Percentiles rank a stretch among this genome's conserved stretches.
Conservation (phyloP, 2,113 vertebrate genomes). For the Pithys albifrons region DNA sequence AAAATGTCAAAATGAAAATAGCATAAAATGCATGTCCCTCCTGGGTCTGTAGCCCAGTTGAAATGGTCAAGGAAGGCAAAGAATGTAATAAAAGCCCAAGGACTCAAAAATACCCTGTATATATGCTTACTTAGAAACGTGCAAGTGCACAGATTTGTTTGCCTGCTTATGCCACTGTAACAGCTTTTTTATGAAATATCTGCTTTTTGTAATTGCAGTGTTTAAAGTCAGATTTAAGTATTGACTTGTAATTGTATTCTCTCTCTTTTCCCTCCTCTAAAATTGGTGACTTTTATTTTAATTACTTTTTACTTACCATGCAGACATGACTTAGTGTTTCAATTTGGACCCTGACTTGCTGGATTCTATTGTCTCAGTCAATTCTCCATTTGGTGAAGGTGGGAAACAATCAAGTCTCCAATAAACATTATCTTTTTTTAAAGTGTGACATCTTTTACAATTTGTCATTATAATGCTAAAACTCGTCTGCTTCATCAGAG, state of each 20-base stretch:
- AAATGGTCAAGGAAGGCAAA: neutral
- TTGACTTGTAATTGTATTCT: constrained; percentile 20
- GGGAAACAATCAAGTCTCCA: constrained; percentile 61
- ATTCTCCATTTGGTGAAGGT: constrained; percentile 43
- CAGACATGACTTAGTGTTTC: constrained; percentile 31
- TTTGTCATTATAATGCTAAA: constrained; percentile 58
- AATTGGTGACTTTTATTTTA: neutral
- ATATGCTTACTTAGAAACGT: constrained; percentile 9
- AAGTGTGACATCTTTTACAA: constrained; percentile 35
- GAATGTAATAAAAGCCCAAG: neutral
- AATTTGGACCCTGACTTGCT: constrained; percentile 4
- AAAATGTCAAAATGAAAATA: constrained; percentile 20
- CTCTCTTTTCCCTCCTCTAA: neutral
- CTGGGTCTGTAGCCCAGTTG: neutral
- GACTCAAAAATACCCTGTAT: constrained; percentile 6
- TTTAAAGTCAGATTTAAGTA: constrained; percentile 45
- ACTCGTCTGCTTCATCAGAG: neutral
- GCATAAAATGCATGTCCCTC: neutral
- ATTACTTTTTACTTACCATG: constrained; percentile 29
- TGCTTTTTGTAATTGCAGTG: constrained; percentile 27
- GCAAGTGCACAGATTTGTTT: neutral
- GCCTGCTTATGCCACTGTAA: neutral
- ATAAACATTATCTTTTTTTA: constrained; percentile 27
- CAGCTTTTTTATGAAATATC: constrained; percentile 19
- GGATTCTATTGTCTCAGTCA: constrained; percentile 25